phyloP scores from a whole-genome alignment of 2,113 vertebrate genomes.

The Protobothrops flavoviridis region DNA sequence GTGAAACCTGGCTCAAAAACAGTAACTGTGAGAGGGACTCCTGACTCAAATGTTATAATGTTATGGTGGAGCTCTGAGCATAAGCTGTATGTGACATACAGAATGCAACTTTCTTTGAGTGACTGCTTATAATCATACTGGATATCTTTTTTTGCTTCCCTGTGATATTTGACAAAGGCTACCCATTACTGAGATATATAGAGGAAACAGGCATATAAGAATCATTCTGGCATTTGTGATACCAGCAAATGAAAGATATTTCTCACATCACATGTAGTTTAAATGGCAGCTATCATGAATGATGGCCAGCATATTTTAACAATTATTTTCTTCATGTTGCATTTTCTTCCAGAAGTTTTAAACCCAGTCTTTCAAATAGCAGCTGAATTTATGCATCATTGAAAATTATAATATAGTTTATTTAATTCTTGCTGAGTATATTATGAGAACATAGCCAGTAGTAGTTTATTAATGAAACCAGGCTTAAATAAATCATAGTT shows the following conservation, averaged over 20 bases:
- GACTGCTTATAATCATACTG: neutral
- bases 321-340: neutral
- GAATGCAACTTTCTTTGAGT: neutral
- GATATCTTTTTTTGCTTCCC: neutral
- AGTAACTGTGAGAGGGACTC: no score
- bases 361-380: neutral
- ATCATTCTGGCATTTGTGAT: neutral
- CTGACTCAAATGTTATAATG: neutral
- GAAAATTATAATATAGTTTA: neutral
- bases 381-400: neutral
- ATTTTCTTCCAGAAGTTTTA: neutral
- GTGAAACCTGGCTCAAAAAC: no score
- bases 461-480: neutral
- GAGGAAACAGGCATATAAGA: neutral
- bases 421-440: neutral
- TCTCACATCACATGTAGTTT: neutral
- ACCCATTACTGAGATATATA: neutral
- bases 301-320: neutral
- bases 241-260: neutral
- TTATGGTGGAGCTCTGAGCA: neutral
- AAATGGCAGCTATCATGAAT: neutral
- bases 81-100: neutral
- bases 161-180: neutral
- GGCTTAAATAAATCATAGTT: neutral
- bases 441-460: neutral